Percentiles rank a stretch among this genome's conserved stretches.
Conservation (phyloP, 37 sponge, comb jelly and placozoan genomes). For the Hexactinellida sp. region DNA sequence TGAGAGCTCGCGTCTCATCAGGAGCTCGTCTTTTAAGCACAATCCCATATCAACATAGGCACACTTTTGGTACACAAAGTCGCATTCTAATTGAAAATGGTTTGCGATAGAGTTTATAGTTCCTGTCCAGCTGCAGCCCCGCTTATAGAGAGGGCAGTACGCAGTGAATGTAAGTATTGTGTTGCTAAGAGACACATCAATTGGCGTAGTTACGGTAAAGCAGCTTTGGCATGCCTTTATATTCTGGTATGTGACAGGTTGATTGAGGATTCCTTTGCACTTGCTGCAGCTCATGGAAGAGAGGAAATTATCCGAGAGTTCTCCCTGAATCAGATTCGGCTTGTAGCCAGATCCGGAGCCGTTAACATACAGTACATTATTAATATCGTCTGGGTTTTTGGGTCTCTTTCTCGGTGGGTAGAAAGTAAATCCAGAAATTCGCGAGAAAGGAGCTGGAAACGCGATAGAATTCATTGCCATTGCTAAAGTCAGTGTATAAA, state of each 20-base stretch:
- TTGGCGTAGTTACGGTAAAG: neutral
- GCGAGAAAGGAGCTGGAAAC: neutral
- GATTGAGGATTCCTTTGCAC: neutral
- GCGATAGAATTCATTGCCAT: neutral
- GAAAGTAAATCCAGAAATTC: neutral
- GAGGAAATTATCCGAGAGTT: neutral
- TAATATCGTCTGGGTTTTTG: neutral
- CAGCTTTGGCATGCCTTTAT: neutral
- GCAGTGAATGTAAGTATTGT: neutral
- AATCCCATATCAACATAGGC: neutral
- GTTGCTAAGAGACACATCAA: neutral
- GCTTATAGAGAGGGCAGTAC: neutral
- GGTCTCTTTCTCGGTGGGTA: neutral
- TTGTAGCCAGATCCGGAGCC: neutral
- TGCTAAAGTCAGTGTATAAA: too few relatives aligned
- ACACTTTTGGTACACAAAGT: neutral
- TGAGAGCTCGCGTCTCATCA: neutral
- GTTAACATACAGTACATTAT: neutral
- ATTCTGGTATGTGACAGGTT: neutral
- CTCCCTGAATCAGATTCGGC: neutral
- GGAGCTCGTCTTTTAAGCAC: neutral
- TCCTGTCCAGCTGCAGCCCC: neutral
- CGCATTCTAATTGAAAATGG: neutral
- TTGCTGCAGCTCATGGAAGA: neutral
- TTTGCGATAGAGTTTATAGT: neutral